A percentile compares a stretch with the other conserved stretches of the same genome.
Evolutionary conservation across 1,140 invertebrate genomes (phyloP).

Genomic region (Lanistes nyassanus): DNA sequence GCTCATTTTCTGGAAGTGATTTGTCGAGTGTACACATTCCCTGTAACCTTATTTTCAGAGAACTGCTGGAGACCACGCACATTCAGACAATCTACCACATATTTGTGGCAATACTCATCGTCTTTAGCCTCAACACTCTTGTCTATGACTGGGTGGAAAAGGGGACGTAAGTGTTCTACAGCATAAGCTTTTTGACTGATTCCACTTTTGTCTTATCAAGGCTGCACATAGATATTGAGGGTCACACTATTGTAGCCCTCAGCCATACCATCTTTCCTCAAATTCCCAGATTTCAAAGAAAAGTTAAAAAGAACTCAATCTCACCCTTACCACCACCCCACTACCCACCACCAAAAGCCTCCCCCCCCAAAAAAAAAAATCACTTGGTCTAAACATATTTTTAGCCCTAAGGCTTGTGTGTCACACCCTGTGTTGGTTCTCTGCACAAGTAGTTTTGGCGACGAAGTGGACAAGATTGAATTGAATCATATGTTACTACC

Average conservation of each 20-base stretch:
- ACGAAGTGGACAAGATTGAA: too few species aligned
- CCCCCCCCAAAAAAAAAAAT: too few species aligned
- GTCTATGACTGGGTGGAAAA: conserved; percentile 78
- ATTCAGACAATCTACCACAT: conserved; percentile 86
- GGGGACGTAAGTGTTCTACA: conserved; percentile 75
- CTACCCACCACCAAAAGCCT: too few species aligned
- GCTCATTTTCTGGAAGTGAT: not conserved
- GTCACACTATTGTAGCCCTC: not conserved
- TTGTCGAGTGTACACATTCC: not conserved
- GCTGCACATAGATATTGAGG: not conserved
- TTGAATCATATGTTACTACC: too few species aligned
- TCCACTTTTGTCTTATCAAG: too few species aligned
- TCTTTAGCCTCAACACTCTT: conserved; percentile 79
- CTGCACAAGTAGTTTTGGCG: too few species aligned
- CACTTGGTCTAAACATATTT: too few species aligned
- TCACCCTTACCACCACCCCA: too few species aligned
- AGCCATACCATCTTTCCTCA: not conserved
- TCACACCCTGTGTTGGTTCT: too few species aligned
- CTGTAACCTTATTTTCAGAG: conserved; percentile 69
- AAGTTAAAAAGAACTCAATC: too few species aligned
- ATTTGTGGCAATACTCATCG: conserved; percentile 81
- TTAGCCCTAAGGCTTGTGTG: too few species aligned
- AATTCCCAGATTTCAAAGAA: not conserved
- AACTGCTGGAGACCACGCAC: conserved; percentile 82
- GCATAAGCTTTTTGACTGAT: not conserved